Evolutionary conservation across 2,888 invertebrate species (phyloP).

Genomic region (Spodoptera littoralis): DNA sequence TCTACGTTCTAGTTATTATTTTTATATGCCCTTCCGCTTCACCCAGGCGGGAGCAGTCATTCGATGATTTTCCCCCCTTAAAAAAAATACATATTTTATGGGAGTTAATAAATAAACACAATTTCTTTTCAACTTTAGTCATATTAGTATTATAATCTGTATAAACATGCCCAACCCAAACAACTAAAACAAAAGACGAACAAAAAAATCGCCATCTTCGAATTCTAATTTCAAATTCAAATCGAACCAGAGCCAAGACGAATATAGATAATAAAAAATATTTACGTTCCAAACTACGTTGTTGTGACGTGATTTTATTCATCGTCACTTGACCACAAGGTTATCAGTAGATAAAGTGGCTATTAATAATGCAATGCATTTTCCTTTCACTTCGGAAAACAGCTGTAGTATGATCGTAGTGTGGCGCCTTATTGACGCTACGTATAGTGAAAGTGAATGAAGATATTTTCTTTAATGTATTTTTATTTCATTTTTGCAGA

Average conservation of each 20-base stretch:
- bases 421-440: neutral
- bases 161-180: too few species aligned
- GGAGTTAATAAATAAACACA: too few species aligned
- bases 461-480: neutral
- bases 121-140: neutral
- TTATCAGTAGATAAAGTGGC: slow-evolving; percentile 29
- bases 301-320: slow-evolving; percentile 15
- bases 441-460: slow-evolving; percentile 14
- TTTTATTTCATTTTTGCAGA: too few species aligned
- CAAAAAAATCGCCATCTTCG: too few species aligned
- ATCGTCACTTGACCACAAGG: slow-evolving; percentile 29
- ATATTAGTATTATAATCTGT: too few species aligned
- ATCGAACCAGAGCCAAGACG: neutral
- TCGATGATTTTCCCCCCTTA: too few species aligned
- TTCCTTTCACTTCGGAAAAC: slow-evolving; percentile 43
- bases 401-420: slow-evolving; percentile 6
- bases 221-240: neutral
- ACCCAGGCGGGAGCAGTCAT: too few species aligned
- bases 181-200: too few species aligned
- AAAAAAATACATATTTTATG: too few species aligned
- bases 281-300: slow-evolving; percentile 9
- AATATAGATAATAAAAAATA: slow-evolving; percentile 5
- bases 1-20: neutral
- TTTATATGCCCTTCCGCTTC: too few species aligned
- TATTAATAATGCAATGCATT: slow-evolving; percentile 18